Conservation (phyloP, 2,888 invertebrate genomes). For the Erpobdella octoculata region DNA sequence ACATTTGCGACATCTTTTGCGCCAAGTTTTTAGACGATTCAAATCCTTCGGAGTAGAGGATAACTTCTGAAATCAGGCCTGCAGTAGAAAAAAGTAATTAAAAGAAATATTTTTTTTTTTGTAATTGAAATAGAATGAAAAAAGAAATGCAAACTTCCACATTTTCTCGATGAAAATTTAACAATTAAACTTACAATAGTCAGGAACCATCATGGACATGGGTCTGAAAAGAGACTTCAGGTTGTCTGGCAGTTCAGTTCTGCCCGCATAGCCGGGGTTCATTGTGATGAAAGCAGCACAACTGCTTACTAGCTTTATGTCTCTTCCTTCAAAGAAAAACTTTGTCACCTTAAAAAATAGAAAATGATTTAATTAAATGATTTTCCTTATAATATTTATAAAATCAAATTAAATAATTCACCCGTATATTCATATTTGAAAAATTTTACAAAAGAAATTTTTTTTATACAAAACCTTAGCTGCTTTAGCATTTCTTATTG, state of each 20-base stretch:
- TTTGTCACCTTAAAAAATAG: slow-evolving; percentile 53
- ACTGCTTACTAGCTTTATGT: slow-evolving; percentile 70
- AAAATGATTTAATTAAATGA: not conserved
- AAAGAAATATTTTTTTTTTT: too few relatives aligned
- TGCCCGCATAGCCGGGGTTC: slow-evolving; percentile 84
- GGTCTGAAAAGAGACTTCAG: slow-evolving; percentile 78
- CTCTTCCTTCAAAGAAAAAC: slow-evolving; percentile 81
- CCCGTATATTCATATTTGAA: not conserved
- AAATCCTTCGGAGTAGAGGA: slow-evolving; percentile 84
- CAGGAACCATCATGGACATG: slow-evolving; percentile 84
- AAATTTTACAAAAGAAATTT: not conserved
- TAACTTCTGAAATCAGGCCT: slow-evolving; percentile 70
- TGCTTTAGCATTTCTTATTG: slow-evolving; percentile 76
- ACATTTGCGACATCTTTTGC: slow-evolving; percentile 85
- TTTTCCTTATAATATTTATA: not conserved
- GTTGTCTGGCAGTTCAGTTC: slow-evolving; percentile 80
- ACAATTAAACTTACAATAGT: slow-evolving; percentile 73
- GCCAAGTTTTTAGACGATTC: slow-evolving; percentile 78
- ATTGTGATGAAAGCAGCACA: slow-evolving; percentile 83
- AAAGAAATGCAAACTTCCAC: not conserved
- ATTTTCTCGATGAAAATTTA: too few relatives aligned
- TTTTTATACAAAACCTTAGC: slow-evolving; percentile 54
- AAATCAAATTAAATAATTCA: not conserved
- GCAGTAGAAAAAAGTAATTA: too few relatives aligned
- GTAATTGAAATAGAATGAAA: not conserved